Evolutionary conservation across 2,113 vertebrate genomes (phyloP).

Genomic region (Hydropotes inermis): DNA sequence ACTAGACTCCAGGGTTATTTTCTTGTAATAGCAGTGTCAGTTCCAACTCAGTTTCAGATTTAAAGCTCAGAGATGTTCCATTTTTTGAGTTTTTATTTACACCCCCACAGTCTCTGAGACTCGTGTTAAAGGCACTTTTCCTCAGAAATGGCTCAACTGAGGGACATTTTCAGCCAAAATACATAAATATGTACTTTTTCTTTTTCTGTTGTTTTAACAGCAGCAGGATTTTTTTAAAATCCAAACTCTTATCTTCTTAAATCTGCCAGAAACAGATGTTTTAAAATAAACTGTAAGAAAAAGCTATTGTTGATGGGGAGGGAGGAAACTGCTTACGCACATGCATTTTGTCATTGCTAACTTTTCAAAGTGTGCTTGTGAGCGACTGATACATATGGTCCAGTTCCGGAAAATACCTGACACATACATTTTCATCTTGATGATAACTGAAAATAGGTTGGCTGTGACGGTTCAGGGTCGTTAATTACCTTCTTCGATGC

Average conservation of each 20-base stretch:
- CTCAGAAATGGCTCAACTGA: conserved; percentile 1
- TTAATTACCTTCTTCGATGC: conserved; percentile 48
- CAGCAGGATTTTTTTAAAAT: background rate
- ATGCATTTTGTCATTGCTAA: conserved; percentile 8
- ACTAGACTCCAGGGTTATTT: background rate
- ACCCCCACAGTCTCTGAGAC: background rate
- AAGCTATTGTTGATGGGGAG: background rate
- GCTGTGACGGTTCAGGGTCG: background rate
- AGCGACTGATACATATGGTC: conserved; percentile 17
- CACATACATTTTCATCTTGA: conserved; percentile 29
- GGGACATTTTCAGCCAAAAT: background rate
- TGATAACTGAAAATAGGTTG: conserved; percentile 55
- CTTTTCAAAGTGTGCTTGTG: conserved; percentile 35
- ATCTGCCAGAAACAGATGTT: conserved; percentile 39
- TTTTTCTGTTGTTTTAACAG: conserved; percentile 2
- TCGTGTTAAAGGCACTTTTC: background rate
- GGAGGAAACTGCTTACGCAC: background rate
- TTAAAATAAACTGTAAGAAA: conserved; percentile 57
- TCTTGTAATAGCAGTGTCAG: background rate
- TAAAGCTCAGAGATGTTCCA: background rate
- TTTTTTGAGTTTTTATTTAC: conserved; percentile 28
- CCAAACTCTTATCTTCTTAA: background rate
- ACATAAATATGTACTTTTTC: background rate
- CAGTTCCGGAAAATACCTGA: conserved; percentile 35
- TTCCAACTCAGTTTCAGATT: conserved; percentile 3